Evolutionary conservation across 2,113 vertebrate species (phyloP), one percentile per base, ranked within the genome.

Genomic region (Mesitornis unicolor): DNA sequence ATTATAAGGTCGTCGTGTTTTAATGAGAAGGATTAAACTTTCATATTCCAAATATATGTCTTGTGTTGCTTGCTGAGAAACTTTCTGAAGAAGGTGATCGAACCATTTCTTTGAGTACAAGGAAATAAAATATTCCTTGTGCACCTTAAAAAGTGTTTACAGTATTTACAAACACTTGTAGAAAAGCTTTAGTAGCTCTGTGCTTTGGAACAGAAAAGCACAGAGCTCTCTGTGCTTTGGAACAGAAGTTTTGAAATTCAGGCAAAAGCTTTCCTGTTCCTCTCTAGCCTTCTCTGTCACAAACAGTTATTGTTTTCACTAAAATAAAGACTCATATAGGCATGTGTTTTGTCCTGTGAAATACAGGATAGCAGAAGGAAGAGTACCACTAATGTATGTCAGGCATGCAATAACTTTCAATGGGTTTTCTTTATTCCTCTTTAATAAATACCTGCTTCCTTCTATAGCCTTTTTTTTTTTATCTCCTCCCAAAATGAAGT

Each of bases 11-110:
- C 92, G 75, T 84, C 64, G 33, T 84, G 73, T 94, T 96, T 96
- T 90, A 96, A 93, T 96, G 79, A 93, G 84, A 86, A 90, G 87
- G 87, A 96, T 95, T 96, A 86, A 94, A 96, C 51, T 96, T 96
- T 86, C 90, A 47, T 95, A 64, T 95, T 95, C 87, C 82, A 90
- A 83, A 93, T 95, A 75, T 65, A 64, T 70, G 38, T 75, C 77
- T 89, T 14, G 2, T 2, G 1, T 78, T 87, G 38, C 80, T 95
- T 78, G 64, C 84, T 95, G 91, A 74, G 80, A 84, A 70, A 42
- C 22, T 90, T 95, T 74, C 36, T 68, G 16, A 74, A 90, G 68
- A 73, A 74, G 60, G 29, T 78, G 26, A 8, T 79, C 71, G 29
- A 89, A 81, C 7, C 2, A 33, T 70, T 80, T 75, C 20, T 69